phyloP scores from a whole-genome alignment of 1,140 invertebrate genomes.

The Anagrus nilaparvatae region DNA sequence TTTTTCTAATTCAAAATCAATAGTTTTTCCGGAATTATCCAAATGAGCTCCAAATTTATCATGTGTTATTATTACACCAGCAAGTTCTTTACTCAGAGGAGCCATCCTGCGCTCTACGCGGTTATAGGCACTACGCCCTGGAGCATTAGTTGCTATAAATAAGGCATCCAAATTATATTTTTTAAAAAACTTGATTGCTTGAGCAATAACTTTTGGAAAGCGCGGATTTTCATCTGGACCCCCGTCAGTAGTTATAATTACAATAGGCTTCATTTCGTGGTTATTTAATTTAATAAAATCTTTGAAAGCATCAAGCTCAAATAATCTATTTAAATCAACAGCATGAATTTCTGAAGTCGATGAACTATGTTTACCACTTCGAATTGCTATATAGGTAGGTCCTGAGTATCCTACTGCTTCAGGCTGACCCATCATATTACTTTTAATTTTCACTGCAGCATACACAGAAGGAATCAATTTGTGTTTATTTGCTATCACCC shows the following conservation, averaged over 20 bases:
- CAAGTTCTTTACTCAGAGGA: no score
- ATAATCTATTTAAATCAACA: slow-evolving; percentile 26
- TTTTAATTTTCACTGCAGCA: slow-evolving; percentile 21
- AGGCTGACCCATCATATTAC: slow-evolving; percentile 21
- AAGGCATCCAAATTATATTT: no score
- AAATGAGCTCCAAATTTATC: slow-evolving; percentile 33
- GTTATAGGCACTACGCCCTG: slow-evolving; percentile 29
- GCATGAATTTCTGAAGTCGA: slow-evolving; percentile 28
- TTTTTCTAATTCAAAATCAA: slow-evolving; percentile 27
- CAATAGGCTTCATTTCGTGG: slow-evolving; percentile 18
- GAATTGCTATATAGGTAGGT: slow-evolving; percentile 33
- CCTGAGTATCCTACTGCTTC: slow-evolving; percentile 27
- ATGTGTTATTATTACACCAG: slow-evolving; percentile 31
- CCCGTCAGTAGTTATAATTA: slow-evolving; percentile 31
- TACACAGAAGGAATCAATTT: slow-evolving; percentile 30
- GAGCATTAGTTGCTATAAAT: slow-evolving; percentile 35
- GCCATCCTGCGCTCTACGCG: slow-evolving; percentile 27
- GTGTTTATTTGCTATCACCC: slow-evolving; percentile 29
- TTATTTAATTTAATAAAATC: slow-evolving; percentile 17
- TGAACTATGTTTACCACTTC: slow-evolving; percentile 26
- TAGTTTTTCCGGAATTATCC: slow-evolving; percentile 26
- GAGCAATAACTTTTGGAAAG: slow-evolving; percentile 28
- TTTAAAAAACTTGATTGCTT: no score
- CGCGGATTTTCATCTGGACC: slow-evolving; percentile 36
- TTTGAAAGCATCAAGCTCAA: slow-evolving; percentile 20